Conservation (phyloP, 2,888 invertebrate genomes). For the Erannis defoliaria region DNA sequence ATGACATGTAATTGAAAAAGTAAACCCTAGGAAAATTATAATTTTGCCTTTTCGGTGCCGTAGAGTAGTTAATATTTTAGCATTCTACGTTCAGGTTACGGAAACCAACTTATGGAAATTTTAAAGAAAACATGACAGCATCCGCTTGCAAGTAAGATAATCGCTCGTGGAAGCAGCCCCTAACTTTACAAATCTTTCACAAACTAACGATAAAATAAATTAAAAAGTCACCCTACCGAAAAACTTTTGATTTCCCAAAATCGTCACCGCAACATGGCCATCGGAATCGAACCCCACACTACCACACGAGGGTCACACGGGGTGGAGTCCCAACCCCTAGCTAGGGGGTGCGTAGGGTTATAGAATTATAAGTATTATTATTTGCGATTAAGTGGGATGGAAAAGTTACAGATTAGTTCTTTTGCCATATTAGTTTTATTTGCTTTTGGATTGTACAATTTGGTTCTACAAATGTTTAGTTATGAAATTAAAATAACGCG, state of each 20-base stretch:
- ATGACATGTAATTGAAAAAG: no score
- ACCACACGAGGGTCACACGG: conserved; percentile 54
- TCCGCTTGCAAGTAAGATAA: conserved; percentile 3
- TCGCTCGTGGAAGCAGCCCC: not conserved
- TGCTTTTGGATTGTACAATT: not conserved
- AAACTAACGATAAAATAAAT: conserved; percentile 30
- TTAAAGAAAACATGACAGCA: no score
- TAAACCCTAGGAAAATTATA: no score
- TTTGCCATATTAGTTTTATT: conserved; percentile 2
- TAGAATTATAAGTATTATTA: conserved; percentile 45
- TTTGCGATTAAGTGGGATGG: conserved; percentile 30
- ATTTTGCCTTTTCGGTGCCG: no score
- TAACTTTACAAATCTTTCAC: conserved; percentile 5
- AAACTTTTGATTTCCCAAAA: conserved; percentile 49
- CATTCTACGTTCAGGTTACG: no score
- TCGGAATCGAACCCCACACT: conserved; percentile 49
- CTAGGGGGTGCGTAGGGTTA: conserved; percentile 39
- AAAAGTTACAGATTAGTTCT: conserved; percentile 28
- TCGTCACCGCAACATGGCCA: conserved; percentile 49
- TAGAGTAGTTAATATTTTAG: no score
- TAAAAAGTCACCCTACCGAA: conserved; percentile 42
- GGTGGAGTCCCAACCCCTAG: conserved; percentile 55
- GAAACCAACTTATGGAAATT: no score
- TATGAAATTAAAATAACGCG: no score
- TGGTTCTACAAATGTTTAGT: no score